Percentiles rank a stretch among this genome's conserved stretches.
These are phyloP conservation scores for Papilio protenor DNA, from an alignment of 2,888 invertebrate species.

Conservation along the genomic window DNA sequence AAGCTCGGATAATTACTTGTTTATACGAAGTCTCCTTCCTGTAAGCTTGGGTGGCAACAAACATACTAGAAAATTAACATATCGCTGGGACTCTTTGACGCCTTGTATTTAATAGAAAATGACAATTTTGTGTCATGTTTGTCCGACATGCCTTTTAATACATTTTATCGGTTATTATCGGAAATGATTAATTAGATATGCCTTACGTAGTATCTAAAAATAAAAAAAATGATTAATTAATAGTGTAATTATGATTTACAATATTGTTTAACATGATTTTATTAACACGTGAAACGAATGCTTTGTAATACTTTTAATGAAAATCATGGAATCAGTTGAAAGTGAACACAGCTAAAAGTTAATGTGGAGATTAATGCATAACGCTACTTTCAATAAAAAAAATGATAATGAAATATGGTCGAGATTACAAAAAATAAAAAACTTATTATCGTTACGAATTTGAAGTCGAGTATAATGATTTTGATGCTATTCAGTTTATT, in stretches of 20 bases:
- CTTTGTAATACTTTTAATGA: too few relatives aligned
- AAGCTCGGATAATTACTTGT: conserved; percentile 31
- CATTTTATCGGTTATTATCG: background rate
- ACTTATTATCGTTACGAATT: too few relatives aligned
- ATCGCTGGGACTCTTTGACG: conserved; percentile 32
- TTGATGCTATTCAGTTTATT: too few relatives aligned
- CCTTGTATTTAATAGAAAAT: conserved; percentile 12
- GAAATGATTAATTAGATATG: background rate
- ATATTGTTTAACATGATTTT: background rate
- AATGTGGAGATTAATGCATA: too few relatives aligned
- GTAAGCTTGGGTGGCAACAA: conserved; percentile 19
- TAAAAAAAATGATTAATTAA: background rate
- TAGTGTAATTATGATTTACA: background rate
- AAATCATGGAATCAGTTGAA: too few relatives aligned
- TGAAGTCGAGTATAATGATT: too few relatives aligned
- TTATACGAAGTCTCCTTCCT: conserved; percentile 15
- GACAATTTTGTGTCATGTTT: conserved; percentile 19
- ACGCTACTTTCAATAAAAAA: too few relatives aligned
- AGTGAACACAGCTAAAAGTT: too few relatives aligned
- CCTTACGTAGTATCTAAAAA: background rate
- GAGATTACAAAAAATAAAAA: too few relatives aligned
- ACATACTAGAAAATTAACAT: conserved; percentile 37
- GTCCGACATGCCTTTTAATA: background rate
- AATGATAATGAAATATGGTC: too few relatives aligned
- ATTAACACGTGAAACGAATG: too few relatives aligned